These are phyloP conservation scores for Trichonephila clavata DNA, from an alignment of 1,140 invertebrate species.

Conservation along the genomic window DNA sequence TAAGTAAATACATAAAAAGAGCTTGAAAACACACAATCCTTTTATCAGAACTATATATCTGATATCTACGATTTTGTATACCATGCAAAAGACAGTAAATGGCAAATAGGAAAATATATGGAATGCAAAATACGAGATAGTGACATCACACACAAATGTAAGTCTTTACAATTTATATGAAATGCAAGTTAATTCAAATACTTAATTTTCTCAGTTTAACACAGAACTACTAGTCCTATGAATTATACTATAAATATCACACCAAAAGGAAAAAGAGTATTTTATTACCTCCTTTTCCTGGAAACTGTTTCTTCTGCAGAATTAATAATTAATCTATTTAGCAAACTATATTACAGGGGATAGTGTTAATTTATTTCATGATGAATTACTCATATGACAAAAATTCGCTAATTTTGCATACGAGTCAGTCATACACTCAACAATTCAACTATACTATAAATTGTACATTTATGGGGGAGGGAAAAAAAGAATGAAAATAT, in stretches of 20 bases:
- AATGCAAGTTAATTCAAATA: conserved; percentile 11
- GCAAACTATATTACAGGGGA: no score
- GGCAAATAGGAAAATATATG: conserved; percentile 52
- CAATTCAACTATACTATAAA: no score
- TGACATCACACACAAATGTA: conserved; percentile 35
- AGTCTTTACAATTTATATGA: conserved; percentile 19
- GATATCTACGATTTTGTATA: conserved; percentile 11
- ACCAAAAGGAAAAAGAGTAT: neutral
- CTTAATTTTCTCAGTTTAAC: neutral
- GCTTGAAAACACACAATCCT: conserved; percentile 5
- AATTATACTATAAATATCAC: neutral
- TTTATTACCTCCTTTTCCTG: neutral
- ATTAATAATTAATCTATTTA: neutral
- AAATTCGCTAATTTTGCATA: no score
- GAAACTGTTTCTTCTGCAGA: neutral
- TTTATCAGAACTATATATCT: conserved; percentile 11
- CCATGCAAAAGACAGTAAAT: conserved; percentile 48
- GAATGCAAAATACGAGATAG: conserved; percentile 39
- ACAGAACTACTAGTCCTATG: conserved; percentile 16
- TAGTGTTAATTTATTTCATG: neutral
- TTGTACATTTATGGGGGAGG: no score
- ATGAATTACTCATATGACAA: no score
- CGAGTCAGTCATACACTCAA: no score
- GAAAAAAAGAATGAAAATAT: no score
- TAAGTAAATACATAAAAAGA: conserved; percentile 25